A percentile compares a stretch with the other conserved stretches of the same genome.
Evolutionary conservation across 2,888 invertebrate species (phyloP).

Genomic region (Copidosoma aretas): DNA sequence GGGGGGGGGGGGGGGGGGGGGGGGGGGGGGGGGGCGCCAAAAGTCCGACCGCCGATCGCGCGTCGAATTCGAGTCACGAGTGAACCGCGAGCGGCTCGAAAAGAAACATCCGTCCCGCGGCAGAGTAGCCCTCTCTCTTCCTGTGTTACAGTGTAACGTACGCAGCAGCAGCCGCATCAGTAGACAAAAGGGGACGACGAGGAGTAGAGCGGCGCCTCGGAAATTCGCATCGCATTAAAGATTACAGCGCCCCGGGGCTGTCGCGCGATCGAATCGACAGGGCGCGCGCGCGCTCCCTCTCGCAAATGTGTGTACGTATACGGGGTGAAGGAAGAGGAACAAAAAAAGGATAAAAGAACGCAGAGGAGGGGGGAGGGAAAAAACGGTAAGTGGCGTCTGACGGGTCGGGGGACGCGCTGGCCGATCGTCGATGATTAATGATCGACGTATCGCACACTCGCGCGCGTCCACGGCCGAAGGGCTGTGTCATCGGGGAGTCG

Average conservation of each 20-base stretch:
- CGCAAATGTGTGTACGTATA: too few species aligned
- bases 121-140: too few species aligned
- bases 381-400: slow-evolving; percentile 37
- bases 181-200: not conserved
- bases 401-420: slow-evolving; percentile 37
- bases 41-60: too few species aligned
- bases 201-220: slow-evolving; percentile 3
- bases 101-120: too few species aligned
- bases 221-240: slow-evolving; percentile 31
- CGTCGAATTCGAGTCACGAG: too few species aligned
- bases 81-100: too few species aligned
- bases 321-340: too few species aligned
- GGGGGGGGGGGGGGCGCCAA: too few species aligned
- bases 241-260: slow-evolving; percentile 18
- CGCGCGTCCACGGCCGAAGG: too few species aligned
- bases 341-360: too few species aligned
- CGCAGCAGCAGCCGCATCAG: not conserved
- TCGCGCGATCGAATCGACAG: slow-evolving; percentile 34
- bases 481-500: slow-evolving; percentile 50
- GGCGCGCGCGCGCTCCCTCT: slow-evolving; percentile 21
- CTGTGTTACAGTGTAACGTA: too few species aligned
- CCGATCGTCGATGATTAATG: slow-evolving; percentile 54
- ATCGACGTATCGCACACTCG: slow-evolving; percentile 45
- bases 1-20: too few species aligned
- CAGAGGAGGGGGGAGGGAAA: slow-evolving; percentile 22